Conservation (phyloP, 2,888 invertebrate genomes). For the Rosalia funebris region DNA sequence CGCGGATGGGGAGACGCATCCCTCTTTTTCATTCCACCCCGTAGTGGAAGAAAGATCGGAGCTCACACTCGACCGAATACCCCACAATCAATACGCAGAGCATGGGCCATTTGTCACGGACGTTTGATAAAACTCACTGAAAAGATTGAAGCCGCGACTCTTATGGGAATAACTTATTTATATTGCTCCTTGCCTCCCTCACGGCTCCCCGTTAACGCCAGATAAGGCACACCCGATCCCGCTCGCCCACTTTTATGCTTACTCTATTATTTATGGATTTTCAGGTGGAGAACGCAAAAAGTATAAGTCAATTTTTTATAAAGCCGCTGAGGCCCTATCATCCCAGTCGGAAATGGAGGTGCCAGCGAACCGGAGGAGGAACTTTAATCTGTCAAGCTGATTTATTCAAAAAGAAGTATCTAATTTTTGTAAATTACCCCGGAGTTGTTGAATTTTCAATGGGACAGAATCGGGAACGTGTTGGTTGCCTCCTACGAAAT, state of each 20-base stretch:
- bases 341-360: background rate
- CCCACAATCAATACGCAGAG: conserved; percentile 49
- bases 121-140: conserved; percentile 44
- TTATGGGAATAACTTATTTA: conserved; percentile 42
- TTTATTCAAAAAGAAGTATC: too few relatives aligned
- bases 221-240: background rate
- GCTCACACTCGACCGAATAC: conserved; percentile 24
- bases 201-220: background rate
- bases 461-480: too few relatives aligned
- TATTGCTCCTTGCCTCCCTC: conserved; percentile 22
- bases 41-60: conserved; percentile 5
- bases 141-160: conserved; percentile 42
- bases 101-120: conserved; percentile 53
- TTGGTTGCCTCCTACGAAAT: too few relatives aligned
- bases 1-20: background rate
- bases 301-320: background rate
- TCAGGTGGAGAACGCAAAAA: conserved; percentile 2
- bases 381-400: background rate
- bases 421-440: too few relatives aligned
- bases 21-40: background rate
- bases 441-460: too few relatives aligned
- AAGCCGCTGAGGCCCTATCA: background rate
- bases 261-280: conserved; percentile 6
- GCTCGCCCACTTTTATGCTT: conserved; percentile 7
- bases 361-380: background rate